Base-by-base conservation (phyloP, 2,888 invertebrate species). In the Eutolmus rufibarbis region DNA sequence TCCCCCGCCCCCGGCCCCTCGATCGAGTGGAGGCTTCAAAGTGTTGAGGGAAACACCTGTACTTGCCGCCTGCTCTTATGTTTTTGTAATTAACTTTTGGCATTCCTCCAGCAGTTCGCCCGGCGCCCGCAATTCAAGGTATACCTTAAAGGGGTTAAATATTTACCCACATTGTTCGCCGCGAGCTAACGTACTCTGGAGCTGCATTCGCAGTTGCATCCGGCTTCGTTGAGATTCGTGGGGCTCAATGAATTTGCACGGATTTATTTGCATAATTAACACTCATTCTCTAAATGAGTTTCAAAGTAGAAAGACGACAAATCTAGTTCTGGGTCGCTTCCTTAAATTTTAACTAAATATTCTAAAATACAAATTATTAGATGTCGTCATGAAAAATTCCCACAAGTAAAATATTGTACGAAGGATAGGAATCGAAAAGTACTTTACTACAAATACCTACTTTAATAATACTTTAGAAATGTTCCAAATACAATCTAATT, bases 31-130 rank as follows among this genome's bases (percentile, higher is more conserved):
- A 4, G 43, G 14, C 5, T 12, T 46, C 14, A 12, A 46, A 78
- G 78, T 43, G 43, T 43, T 78, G 78, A 78, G 40, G 43, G 78
- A 76, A 78, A 78, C 78, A 78, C 78, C 78, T 78, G 78, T 78
- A 43, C 40, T 43, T 43, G 78, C 40, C 5, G 78, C 66, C 66
- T 66, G 28, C 14, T 66, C 66, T 28, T 66, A 66, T 66, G 66
- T 66, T 66, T 78, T 78, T 78, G 78, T 43, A 78, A 78, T 78
- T 78, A 78, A 78, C 78, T 78, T 78, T 78, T 37, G 78, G 78
- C 43, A 40, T 78, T 76, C 12, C 78, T 37, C 78, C 40, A 78
- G 43, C 19, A 37, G 78, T 43, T 78, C 40, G 16, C 34, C 23
- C 3, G 19, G 40, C 12, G 77, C 77, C 77, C 77, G 37, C 31